Percentiles rank a stretch among this genome's conserved stretches.
Conservation (phyloP, 1,140 invertebrate species). For the Muscidifurax raptorellus region DNA sequence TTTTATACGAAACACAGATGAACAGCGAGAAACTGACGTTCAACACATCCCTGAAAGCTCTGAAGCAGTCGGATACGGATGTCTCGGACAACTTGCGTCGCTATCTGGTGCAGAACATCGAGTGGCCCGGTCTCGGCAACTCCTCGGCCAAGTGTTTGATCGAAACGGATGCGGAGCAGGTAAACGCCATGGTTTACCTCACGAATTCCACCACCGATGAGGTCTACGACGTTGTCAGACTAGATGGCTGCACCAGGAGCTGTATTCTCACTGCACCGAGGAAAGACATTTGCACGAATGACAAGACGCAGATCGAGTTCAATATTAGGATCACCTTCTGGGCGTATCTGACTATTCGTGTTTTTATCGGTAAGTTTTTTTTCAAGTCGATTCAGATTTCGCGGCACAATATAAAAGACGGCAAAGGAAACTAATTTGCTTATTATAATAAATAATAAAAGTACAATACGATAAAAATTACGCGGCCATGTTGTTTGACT, state of each 20-base stretch:
- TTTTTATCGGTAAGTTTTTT: slow-evolving; percentile 79
- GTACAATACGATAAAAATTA: too few relatives aligned
- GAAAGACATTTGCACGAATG: slow-evolving; percentile 79
- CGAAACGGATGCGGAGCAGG: neutral
- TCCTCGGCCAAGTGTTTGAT: neutral
- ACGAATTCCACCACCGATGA: neutral
- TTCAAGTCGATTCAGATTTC: too few relatives aligned
- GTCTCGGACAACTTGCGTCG: slow-evolving; percentile 7
- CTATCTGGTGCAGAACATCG: neutral
- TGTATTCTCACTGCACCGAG: slow-evolving; percentile 79
- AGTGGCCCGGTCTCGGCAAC: neutral
- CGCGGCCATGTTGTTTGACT: too few relatives aligned
- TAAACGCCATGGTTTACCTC: neutral
- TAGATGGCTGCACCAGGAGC: slow-evolving; percentile 65
- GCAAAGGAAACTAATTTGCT: too few relatives aligned
- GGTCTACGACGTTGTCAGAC: neutral
- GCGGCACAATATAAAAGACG: too few relatives aligned
- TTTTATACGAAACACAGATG: neutral
- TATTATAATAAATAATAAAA: too few relatives aligned
- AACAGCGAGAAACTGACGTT: neutral
- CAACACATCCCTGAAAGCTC: neutral
- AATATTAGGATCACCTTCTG: slow-evolving; percentile 84
- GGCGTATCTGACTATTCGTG: slow-evolving; percentile 83
- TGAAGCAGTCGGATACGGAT: slow-evolving; percentile 12
- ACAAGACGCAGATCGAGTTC: slow-evolving; percentile 77